Evolutionary conservation across 2,888 invertebrate species (phyloP).

Genomic region (Nasonia oneida): DNA sequence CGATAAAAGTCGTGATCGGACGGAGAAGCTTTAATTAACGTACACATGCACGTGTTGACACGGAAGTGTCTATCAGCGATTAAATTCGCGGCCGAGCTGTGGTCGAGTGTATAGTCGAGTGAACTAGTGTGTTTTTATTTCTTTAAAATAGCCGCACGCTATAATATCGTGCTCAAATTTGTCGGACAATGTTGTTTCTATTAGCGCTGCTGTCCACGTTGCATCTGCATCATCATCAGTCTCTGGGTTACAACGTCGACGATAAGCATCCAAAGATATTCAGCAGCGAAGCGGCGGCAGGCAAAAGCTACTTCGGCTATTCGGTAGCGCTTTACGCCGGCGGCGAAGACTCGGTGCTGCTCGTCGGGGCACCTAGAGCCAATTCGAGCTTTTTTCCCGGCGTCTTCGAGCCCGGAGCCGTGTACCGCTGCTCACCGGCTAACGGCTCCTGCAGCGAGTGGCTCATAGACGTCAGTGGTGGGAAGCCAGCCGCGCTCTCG

Average conservation of each 20-base stretch:
- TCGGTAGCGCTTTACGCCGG: constrained; percentile 72
- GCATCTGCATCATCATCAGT: background rate
- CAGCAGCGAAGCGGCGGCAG: constrained; percentile 22
- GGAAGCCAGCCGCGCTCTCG: too few relatives aligned
- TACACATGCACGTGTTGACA: background rate
- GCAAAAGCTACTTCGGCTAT: constrained; percentile 75
- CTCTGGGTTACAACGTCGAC: constrained; percentile 72
- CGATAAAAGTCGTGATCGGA: background rate
- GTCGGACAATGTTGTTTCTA: background rate
- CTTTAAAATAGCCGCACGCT: too few relatives aligned
- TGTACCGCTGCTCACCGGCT: constrained; percentile 72
- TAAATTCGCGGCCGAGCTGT: background rate
- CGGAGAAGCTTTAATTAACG: background rate
- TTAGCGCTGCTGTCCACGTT: background rate
- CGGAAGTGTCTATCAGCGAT: background rate
- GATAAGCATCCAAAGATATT: constrained; percentile 70
- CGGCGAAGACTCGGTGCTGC: constrained; percentile 63
- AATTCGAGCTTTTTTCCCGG: constrained; percentile 62
- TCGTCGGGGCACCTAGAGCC: constrained; percentile 76
- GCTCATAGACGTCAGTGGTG: constrained; percentile 64
- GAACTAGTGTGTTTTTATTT: too few relatives aligned
- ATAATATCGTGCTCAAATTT: background rate
- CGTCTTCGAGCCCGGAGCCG: constrained; percentile 72
- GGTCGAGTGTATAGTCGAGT: background rate
- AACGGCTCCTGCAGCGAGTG: constrained; percentile 68